Percentiles rank a stretch among this genome's conserved stretches.
phyloP scores from a whole-genome alignment of 2,113 vertebrate species.

The Globicephala melas region DNA sequence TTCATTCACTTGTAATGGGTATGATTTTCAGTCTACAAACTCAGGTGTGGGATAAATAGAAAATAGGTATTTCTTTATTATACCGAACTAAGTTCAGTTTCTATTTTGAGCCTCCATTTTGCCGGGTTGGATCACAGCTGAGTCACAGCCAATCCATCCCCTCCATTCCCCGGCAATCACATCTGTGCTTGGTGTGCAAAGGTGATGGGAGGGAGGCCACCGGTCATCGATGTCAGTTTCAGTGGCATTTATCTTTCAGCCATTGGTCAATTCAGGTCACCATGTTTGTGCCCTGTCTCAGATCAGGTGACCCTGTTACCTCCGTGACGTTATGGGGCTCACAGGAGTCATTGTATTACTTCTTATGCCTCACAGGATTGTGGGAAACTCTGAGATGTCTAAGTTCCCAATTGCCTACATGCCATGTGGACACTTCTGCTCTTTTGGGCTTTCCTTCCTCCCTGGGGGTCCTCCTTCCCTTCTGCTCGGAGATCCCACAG shows the following conservation, averaged over 20 bases:
- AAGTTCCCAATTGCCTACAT: accelerated
- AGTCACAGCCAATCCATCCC: accelerated
- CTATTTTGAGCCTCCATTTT: background rate
- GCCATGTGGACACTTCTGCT: background rate
- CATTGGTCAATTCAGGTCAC: background rate
- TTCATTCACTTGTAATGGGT: background rate
- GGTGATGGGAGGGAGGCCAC: background rate
- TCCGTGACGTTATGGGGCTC: background rate
- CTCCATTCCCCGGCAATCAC: background rate
- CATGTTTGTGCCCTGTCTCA: background rate
- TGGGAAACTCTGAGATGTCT: background rate
- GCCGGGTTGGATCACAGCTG: background rate
- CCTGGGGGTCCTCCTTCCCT: background rate
- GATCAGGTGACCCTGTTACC: background rate
- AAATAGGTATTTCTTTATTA: background rate
- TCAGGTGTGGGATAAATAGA: background rate
- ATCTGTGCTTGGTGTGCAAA: background rate
- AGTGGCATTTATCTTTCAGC: background rate
- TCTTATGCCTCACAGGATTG: background rate
- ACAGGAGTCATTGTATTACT: background rate
- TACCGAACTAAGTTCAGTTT: background rate
- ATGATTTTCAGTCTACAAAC: background rate
- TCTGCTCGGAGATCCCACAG: background rate
- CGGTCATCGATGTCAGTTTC: background rate
- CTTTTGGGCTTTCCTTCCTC: background rate